Evolutionary conservation across 2,113 vertebrate species (phyloP).

Genomic region (Mohoua ochrocephala): DNA sequence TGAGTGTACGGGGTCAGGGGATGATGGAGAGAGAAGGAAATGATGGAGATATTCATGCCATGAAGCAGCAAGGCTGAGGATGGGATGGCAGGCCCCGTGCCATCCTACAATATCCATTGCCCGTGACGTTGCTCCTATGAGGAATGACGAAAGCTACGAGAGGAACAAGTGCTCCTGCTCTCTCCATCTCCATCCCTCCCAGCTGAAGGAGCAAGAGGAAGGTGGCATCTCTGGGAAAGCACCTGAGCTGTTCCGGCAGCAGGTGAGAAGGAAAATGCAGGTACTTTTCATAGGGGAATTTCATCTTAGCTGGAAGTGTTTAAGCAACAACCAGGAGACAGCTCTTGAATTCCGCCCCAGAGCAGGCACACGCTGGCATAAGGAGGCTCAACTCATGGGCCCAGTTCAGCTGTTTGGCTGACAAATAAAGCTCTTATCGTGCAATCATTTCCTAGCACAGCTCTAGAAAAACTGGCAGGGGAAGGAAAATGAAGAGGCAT

Average conservation of each 20-base stretch:
- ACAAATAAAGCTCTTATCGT: not conserved
- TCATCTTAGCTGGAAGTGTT: not conserved
- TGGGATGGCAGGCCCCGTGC: not conserved
- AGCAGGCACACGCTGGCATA: not conserved
- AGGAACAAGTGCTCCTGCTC: not conserved
- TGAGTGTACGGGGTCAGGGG: not conserved
- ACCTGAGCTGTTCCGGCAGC: not conserved
- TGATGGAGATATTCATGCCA: not conserved
- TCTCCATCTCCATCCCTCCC: not conserved
- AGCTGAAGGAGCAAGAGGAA: not conserved
- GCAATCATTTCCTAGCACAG: not conserved
- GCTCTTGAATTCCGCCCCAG: not conserved
- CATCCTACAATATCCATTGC: not conserved
- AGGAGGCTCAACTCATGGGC: not conserved
- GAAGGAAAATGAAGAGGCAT: not conserved
- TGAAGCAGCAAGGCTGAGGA: not conserved
- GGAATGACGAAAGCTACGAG: not conserved
- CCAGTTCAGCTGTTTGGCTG: not conserved
- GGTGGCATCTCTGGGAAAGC: not conserved
- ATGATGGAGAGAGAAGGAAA: not conserved
- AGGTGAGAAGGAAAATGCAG: not conserved
- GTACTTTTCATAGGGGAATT: not conserved
- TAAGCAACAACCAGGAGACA: not conserved
- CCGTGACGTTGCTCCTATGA: accelerated
- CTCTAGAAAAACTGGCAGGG: not conserved